Percentiles rank a stretch among this genome's conserved stretches.
Conservation (phyloP, 2,113 vertebrate genomes). For the Corythaixoides concolor region DNA sequence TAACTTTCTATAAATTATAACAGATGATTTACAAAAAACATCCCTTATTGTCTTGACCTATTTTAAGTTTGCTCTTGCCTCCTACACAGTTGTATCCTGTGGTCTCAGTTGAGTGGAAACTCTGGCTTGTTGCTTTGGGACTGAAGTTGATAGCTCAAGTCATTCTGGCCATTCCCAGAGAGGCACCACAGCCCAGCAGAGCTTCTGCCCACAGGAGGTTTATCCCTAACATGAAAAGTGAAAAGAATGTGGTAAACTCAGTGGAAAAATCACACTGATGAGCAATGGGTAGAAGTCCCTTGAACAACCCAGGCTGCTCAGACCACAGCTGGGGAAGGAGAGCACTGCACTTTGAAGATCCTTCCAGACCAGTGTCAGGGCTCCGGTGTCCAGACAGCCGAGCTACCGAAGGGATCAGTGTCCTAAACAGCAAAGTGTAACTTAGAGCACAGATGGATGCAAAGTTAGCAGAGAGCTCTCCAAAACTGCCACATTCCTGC, state of each 20-base stretch:
- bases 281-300: neutral
- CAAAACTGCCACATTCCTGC: neutral
- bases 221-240: neutral
- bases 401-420: neutral
- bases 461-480: neutral
- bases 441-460: neutral
- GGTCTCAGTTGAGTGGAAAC: neutral
- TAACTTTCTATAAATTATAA: neutral
- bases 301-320: neutral
- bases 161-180: neutral
- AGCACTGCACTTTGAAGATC: neutral
- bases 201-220: neutral
- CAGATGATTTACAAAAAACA: slow-evolving; percentile 4
- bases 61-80: neutral
- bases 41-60: neutral
- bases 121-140: neutral
- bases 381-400: neutral
- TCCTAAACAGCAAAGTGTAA: neutral
- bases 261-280: neutral
- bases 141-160: neutral
- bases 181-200: neutral
- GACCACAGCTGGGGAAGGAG: neutral
- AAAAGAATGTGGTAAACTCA: neutral
- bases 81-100: neutral
- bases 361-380: neutral